Conservation (phyloP, 2,797 vertebrate genomes). For the Numenius phaeopus region DNA sequence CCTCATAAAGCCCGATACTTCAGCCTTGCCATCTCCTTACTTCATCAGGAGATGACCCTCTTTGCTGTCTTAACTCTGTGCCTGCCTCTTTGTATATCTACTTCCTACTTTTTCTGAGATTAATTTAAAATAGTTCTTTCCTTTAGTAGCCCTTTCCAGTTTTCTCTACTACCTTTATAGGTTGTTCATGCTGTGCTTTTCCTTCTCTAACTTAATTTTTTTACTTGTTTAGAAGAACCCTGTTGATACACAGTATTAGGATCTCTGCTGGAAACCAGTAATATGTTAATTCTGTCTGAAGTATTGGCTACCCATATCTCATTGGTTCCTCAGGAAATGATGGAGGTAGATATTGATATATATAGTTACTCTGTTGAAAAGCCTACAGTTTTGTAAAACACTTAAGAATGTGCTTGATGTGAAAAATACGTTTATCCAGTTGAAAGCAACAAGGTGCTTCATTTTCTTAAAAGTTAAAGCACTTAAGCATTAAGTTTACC, state of each 20-base stretch:
- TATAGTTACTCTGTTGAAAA: neutral
- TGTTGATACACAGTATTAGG: constrained; percentile 13
- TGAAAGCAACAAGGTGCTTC: constrained; percentile 18
- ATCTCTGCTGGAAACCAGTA: constrained; percentile 35
- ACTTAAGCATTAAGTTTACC: neutral
- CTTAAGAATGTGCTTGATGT: neutral
- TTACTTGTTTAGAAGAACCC: constrained; percentile 40
- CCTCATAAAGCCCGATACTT: neutral
- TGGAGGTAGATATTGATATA: neutral
- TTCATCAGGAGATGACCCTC: neutral
- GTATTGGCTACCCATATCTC: neutral
- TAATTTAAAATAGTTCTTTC: neutral
- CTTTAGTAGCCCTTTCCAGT: neutral
- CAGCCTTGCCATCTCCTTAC: neutral
- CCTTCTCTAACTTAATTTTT: constrained; percentile 1
- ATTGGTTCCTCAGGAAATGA: neutral
- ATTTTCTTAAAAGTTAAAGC: neutral
- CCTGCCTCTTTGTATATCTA: neutral
- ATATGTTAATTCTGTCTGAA: neutral
- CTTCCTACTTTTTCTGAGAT: neutral
- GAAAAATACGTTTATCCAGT: neutral
- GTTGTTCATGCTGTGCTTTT: constrained; percentile 28
- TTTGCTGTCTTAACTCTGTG: neutral
- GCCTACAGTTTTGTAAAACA: neutral
- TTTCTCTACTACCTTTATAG: neutral